Evolutionary conservation across 1,140 invertebrate species (phyloP), one percentile per base, ranked within the genome.

Genomic region (Drosophila repletoides): DNA sequence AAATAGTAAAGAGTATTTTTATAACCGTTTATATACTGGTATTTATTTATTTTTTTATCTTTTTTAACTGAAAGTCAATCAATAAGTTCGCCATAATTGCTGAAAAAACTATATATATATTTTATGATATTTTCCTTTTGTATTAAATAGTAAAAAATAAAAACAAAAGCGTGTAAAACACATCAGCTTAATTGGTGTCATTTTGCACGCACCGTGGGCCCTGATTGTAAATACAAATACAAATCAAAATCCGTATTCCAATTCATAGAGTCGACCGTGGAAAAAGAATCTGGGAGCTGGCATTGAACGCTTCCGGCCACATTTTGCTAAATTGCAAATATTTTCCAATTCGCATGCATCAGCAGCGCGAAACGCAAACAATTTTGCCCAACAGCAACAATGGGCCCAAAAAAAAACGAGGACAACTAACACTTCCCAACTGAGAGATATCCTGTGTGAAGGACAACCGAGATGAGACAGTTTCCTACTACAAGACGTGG

Each of bases 241-340:
- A 61, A 53, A 52, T 52, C 58, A 55, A 74, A 45, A 49, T 29
- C 14, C 21, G 59, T 53, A 48, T 53, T n/a, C 49, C 58, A 61
- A 59, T 51, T 69, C 56, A 51, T 58, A 73, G 58, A 61, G 60
- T 70, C 67, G 52, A 43, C 60, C 46, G 22, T 14, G 26, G 40
- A 46, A 55, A 48, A 43, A 43, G 55, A 12, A 19, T 21, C 31
- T 28, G 17, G n/a, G 43, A 58, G 58, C 76, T 55, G 59, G 72
- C 77, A 41, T 77, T 64, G 70, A 38, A 76, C 58, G 75, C 80
- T 81, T 86, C 72, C 80, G 72, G 79, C 67, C 73, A 68, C 70
- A 80, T 86, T 86, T 86, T 86, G 80, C 80, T 80, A 86, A 86
- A 87, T 86, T 86, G 80, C 80, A 86, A 86, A 86, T 86, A 86